These are phyloP conservation scores for Paratrypauchen microcephalus DNA, from an alignment of 2,797 vertebrate genomes.

Conservation along the genomic window DNA sequence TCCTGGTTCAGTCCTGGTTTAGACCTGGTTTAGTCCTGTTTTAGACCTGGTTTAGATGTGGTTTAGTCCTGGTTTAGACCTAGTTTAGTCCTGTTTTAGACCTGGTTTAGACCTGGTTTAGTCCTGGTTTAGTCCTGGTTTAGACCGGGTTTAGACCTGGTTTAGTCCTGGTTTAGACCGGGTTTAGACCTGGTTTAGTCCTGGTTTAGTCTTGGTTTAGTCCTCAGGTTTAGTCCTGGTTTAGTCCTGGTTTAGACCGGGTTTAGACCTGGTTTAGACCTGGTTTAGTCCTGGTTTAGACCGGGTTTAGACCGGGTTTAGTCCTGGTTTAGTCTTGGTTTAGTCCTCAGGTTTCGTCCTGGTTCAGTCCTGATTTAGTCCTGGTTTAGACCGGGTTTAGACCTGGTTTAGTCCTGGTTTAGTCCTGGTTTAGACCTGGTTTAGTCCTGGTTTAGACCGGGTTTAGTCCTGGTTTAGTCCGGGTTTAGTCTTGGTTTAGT, in stretches of 20 bases:
- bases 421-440: neutral
- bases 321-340: neutral
- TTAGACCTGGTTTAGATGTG: too few relatives aligned
- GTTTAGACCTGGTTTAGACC: neutral
- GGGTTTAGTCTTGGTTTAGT: neutral
- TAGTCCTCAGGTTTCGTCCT: neutral
- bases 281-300: neutral
- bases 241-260: neutral
- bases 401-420: neutral
- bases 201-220: neutral
- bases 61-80: too few relatives aligned
- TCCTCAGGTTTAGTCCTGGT: neutral
- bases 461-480: neutral
- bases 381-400: neutral
- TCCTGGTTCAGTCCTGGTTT: too few relatives aligned
- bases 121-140: too few relatives aligned
- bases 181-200: neutral
- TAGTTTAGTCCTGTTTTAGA: too few relatives aligned
- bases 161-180: neutral
- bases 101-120: too few relatives aligned
- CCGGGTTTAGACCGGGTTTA: neutral
- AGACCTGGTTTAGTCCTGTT: too few relatives aligned
- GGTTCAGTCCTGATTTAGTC: neutral
- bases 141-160: neutral
- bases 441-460: neutral